Conservation (phyloP, 2,113 vertebrate species). For the Phyllostomus hastatus region DNA sequence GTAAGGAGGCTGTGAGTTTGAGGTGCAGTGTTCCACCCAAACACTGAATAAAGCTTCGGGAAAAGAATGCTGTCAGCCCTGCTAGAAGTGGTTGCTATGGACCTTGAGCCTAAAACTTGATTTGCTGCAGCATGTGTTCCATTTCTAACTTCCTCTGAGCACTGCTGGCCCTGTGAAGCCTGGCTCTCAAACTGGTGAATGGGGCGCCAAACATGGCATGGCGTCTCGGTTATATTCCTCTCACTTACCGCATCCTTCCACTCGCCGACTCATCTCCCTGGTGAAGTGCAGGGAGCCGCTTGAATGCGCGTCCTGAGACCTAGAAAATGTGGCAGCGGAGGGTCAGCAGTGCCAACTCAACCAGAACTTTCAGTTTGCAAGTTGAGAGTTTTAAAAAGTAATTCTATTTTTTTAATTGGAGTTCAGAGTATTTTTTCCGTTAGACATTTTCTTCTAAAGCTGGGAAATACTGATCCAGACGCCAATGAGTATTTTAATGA, state of each 20-base stretch:
- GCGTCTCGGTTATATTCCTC: background rate
- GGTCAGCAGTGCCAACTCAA: background rate
- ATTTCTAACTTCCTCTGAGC: conserved; percentile 23
- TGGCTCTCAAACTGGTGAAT: background rate
- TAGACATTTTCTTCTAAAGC: conserved; percentile 29
- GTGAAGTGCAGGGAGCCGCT: background rate
- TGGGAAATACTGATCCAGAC: conserved; percentile 1
- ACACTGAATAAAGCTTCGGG: background rate
- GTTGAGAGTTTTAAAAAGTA: conserved; percentile 31
- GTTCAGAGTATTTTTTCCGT: conserved; percentile 39
- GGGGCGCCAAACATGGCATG: background rate
- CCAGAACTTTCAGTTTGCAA: conserved; percentile 22
- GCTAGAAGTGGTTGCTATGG: conserved; percentile 31
- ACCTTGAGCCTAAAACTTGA: conserved; percentile 22
- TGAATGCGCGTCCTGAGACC: background rate
- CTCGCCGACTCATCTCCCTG: background rate
- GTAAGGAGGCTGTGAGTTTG: background rate
- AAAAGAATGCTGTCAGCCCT: background rate
- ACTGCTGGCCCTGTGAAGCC: background rate
- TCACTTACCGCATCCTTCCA: background rate
- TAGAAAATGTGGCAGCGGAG: background rate
- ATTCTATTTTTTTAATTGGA: background rate
- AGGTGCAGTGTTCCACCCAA: background rate
- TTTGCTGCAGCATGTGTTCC: background rate
- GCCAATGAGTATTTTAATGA: background rate